phyloP scores from a whole-genome alignment of 2,888 invertebrate genomes.

The Hemaris fuciformis region DNA sequence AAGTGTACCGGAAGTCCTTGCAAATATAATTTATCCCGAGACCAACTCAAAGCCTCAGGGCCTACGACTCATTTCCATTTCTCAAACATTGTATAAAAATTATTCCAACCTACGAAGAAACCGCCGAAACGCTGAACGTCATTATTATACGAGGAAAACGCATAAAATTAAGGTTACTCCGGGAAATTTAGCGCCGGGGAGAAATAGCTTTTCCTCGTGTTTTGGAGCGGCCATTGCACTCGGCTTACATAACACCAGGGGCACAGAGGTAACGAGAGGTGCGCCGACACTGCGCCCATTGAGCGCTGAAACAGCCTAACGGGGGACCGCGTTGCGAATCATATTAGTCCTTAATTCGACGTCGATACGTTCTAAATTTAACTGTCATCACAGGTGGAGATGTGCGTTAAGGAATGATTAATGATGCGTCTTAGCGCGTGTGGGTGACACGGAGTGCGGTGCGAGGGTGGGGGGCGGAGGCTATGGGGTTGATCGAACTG shows the following conservation, averaged over 20 bases:
- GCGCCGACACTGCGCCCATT: conserved; percentile 41
- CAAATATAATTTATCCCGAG: not conserved
- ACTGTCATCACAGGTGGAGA: conserved; percentile 33
- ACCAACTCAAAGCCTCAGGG: not conserved
- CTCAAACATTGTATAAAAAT: conserved; percentile 28
- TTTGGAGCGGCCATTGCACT: conserved; percentile 77
- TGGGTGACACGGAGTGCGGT: conserved; percentile 43
- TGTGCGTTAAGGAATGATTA: conserved; percentile 65
- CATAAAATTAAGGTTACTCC: conserved; percentile 49
- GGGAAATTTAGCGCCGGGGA: conserved; percentile 50
- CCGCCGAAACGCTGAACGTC: conserved; percentile 37
- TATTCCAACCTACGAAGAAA: conserved; percentile 33
- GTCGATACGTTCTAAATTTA: conserved; percentile 51
- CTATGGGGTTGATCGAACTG: conserved; percentile 71
- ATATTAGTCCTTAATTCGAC: conserved; percentile 50
- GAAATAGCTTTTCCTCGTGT: conserved; percentile 57
- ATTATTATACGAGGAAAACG: conserved; percentile 46
- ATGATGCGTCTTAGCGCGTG: conserved; percentile 63
- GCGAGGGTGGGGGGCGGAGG: conserved; percentile 37
- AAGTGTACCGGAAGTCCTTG: not conserved
- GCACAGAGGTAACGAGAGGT: conserved; percentile 71
- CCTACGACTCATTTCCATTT: not conserved
- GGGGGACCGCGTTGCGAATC: conserved; percentile 33
- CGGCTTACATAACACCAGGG: conserved; percentile 77
- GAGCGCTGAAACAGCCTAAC: conserved; percentile 38